Evolutionary conservation across 2,113 vertebrate species (phyloP).

Genomic region (Macaca mulatta): DNA sequence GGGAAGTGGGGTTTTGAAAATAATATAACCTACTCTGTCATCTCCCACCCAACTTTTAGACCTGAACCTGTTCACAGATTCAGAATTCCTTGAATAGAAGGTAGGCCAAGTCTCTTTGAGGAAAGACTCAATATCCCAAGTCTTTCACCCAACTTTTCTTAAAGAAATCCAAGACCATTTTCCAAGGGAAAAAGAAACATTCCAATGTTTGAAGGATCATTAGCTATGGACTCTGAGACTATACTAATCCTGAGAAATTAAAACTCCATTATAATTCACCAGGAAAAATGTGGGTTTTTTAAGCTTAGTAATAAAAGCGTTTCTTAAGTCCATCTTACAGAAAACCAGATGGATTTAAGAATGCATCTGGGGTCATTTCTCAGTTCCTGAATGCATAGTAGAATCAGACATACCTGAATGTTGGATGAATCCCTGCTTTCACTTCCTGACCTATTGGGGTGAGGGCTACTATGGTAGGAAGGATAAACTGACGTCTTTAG

Average conservation of each 20-base stretch:
- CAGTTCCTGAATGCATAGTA: not conserved
- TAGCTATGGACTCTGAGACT: not conserved
- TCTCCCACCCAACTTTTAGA: not conserved
- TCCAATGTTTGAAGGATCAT: not conserved
- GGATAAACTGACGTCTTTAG: not conserved
- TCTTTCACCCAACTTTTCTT: not conserved
- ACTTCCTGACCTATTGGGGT: not conserved
- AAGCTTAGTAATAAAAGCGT: not conserved
- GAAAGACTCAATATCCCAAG: not conserved
- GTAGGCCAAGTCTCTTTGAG: not conserved
- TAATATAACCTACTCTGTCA: not conserved
- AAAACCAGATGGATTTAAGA: not conserved
- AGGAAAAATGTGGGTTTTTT: not conserved
- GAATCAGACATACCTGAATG: not conserved
- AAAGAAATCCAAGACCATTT: not conserved
- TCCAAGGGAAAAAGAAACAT: not conserved
- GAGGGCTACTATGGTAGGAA: not conserved
- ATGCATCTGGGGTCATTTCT: not conserved
- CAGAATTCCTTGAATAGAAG: not conserved
- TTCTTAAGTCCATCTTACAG: not conserved
- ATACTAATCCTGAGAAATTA: not conserved
- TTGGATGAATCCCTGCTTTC: not conserved
- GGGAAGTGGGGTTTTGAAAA: not conserved
- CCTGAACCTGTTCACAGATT: not conserved
- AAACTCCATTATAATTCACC: not conserved